Evolutionary conservation across 1,140 invertebrate genomes (phyloP), one percentile per base, ranked within the genome.

Genomic region (Drosophila nannoptera): DNA sequence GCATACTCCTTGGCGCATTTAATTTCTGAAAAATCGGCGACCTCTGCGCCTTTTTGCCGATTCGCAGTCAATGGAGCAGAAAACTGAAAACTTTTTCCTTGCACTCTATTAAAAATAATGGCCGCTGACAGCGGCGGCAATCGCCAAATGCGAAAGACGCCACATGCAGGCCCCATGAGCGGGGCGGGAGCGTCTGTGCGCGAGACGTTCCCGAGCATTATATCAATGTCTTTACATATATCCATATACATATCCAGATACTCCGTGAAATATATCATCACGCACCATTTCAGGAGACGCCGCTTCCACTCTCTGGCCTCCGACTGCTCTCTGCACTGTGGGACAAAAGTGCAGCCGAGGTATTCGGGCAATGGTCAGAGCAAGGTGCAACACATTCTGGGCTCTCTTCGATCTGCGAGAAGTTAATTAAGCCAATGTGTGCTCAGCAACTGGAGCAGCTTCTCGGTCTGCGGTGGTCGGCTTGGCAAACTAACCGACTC

Each of bases 71-170:
- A 86, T 86, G 81, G 81, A 86, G 81, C 72, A 80, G 81, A 86
- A 86, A 86, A 86, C 81, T 86, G 81, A 86, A 77, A 86, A 86
- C 81, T 86, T 86, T 86, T 86, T 72, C 75, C 77, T 84, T 74
- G 59, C 70, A 86, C 81, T 81, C 81, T 86, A 86, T 86, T 86
- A 86, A 86, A 86, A 86, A 86, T 86, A 86, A 86, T 86, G 81
- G 81, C 64, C 69, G 74, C 81, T 66, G 69, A 80, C 77, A 76
- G 73, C 61, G 70, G 66, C 72, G 73, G 60, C 68, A 63, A 49
- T 67, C 63, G 75, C 66, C 78, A 75, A 78, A 67, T 67, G 59
- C 55, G 38, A 74, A 70, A 64, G 63, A 53, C 66, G 63, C 64
- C 73, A 46, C 75, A 76, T 64, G 75, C 73, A 58, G 58, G 53